Evolutionary conservation across 2,888 invertebrate genomes (phyloP).

Genomic region (Macaria notata): DNA sequence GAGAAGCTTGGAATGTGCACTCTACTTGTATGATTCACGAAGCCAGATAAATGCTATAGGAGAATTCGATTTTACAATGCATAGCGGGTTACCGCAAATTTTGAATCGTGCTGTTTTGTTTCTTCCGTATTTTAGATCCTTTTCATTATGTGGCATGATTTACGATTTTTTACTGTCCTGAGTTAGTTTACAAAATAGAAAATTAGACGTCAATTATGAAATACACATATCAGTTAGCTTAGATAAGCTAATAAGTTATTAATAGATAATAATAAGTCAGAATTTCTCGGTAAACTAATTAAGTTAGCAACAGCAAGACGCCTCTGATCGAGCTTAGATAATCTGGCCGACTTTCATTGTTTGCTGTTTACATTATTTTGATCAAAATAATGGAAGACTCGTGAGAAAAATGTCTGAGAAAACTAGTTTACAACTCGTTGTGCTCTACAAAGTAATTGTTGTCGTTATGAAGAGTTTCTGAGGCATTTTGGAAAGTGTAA

Average conservation of each 20-base stretch:
- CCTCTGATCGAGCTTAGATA: neutral
- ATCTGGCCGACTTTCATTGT: constrained; percentile 5
- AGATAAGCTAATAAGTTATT: no score
- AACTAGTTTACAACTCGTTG: constrained; percentile 11
- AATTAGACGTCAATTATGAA: no score
- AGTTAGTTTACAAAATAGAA: no score
- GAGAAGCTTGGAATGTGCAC: constrained; percentile 55
- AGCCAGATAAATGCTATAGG: constrained; percentile 30
- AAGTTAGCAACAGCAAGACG: no score
- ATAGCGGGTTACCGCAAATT: no score
- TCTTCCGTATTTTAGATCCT: no score
- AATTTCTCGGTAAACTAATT: no score
- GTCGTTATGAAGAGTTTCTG: neutral
- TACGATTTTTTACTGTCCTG: no score
- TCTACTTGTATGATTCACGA: constrained; percentile 57
- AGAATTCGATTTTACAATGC: neutral
- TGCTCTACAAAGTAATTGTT: constrained; percentile 14
- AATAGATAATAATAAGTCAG: no score
- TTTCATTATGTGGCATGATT: no score
- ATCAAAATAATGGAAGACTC: constrained; percentile 21
- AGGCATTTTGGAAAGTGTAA: constrained; percentile 8
- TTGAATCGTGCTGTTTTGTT: no score
- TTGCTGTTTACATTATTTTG: constrained; percentile 1
- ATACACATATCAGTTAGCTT: no score
- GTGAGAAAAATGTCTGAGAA: constrained; percentile 19